Evolutionary conservation across 2,797 vertebrate genomes (phyloP).

Genomic region (Taeniopygia guttata): DNA sequence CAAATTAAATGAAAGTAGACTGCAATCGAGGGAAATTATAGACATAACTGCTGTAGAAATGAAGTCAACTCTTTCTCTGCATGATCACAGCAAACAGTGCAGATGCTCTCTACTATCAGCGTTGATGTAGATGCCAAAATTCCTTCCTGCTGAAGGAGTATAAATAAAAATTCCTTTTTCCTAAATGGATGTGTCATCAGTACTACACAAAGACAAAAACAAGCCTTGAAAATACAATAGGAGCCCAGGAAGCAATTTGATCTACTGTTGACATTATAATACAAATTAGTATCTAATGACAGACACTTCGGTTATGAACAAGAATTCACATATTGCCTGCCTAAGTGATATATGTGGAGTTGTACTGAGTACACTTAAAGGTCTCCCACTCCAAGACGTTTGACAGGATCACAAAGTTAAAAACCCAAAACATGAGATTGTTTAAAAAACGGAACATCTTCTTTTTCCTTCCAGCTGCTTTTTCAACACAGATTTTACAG

Average conservation of each 20-base stretch:
- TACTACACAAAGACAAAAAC: conserved; percentile 50
- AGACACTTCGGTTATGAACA: background rate
- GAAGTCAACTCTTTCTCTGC: conserved; percentile 60
- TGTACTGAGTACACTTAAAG: background rate
- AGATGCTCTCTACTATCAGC: conserved; percentile 53
- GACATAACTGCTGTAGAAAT: conserved; percentile 67
- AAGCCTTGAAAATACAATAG: conserved; percentile 19
- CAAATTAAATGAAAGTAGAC: conserved; percentile 77
- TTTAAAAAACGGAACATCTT: background rate
- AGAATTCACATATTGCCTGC: background rate
- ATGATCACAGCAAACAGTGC: conserved; percentile 50
- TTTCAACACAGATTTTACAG: background rate
- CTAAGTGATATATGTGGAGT: background rate
- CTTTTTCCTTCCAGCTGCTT: background rate
- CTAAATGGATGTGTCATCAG: conserved; percentile 40
- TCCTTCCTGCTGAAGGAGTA: conserved; percentile 50
- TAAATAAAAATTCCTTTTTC: conserved; percentile 70
- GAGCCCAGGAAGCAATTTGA: background rate
- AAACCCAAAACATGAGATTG: background rate
- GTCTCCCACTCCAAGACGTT: background rate
- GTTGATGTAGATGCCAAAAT: conserved; percentile 53
- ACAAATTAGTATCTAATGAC: background rate
- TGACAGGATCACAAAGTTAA: background rate
- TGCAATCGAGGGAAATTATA: conserved; percentile 72
- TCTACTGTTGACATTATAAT: background rate